These are phyloP conservation scores for Nymphicus hollandicus DNA, from an alignment of 2,113 vertebrate species.

Conservation along the genomic window DNA sequence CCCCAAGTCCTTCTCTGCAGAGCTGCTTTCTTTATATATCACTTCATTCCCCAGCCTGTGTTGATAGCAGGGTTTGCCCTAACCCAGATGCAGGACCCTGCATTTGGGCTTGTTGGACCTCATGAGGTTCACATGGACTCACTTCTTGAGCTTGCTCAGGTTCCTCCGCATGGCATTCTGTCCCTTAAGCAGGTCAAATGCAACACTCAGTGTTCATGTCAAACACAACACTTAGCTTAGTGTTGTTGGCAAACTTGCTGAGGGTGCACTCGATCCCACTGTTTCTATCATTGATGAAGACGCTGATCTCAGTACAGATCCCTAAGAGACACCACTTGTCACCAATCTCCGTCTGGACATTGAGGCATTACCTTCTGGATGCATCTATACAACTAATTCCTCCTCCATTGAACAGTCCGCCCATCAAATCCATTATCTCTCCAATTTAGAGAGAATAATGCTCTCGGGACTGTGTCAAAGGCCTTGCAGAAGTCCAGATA, in stretches of 20 bases:
- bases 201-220: neutral
- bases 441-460: neutral
- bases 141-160: neutral
- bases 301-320: neutral
- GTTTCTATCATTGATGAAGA: neutral
- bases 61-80: rapidly evolving
- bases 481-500: neutral
- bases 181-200: neutral
- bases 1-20: rapidly evolving
- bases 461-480: neutral
- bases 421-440: neutral
- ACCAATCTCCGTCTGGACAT: neutral
- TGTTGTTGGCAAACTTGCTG: neutral
- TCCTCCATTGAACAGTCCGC: neutral
- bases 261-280: neutral
- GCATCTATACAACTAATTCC: neutral
- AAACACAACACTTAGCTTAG: neutral
- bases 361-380: neutral
- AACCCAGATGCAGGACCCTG: neutral
- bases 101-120: neutral
- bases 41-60: neutral
- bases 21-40: neutral
- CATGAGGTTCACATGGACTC: neutral
- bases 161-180: neutral
- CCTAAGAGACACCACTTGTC: neutral